Evolutionary conservation across 1,140 invertebrate species (phyloP).

Genomic region (Colletes gigas): DNA sequence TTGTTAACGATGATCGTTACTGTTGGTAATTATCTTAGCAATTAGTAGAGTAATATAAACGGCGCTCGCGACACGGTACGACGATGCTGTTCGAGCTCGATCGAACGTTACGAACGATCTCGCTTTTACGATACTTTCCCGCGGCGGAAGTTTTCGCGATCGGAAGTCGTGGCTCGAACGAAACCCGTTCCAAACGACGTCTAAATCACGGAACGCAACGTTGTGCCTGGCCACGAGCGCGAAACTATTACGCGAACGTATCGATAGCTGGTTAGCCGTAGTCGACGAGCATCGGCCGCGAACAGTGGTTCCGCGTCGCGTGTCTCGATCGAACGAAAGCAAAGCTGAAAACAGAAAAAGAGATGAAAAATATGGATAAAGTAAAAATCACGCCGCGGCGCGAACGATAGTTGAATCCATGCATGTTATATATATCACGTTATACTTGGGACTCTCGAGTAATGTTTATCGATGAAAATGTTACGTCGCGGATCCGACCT

Average conservation of each 20-base stretch:
- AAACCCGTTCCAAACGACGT: too few relatives aligned
- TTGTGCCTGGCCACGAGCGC: slow-evolving; percentile 12
- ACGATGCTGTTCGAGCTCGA: background rate
- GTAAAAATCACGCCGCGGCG: background rate
- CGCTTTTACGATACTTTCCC: background rate
- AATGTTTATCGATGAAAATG: slow-evolving; percentile 58
- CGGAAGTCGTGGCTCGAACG: background rate
- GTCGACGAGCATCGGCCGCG: slow-evolving; percentile 52
- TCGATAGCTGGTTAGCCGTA: slow-evolving; percentile 60
- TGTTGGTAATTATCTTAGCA: slow-evolving; percentile 55
- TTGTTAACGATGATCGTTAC: slow-evolving; percentile 56
- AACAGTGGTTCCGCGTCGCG: slow-evolving; percentile 35
- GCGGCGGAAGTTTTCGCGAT: background rate
- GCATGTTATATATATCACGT: slow-evolving; percentile 52
- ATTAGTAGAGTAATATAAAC: slow-evolving; percentile 52
- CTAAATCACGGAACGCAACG: background rate
- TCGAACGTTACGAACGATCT: background rate
- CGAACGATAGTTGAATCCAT: slow-evolving; percentile 47
- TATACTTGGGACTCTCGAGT: slow-evolving; percentile 65
- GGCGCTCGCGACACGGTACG: slow-evolving; percentile 21
- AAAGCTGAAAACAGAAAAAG: background rate
- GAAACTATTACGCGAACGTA: slow-evolving; percentile 39
- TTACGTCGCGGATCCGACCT: slow-evolving; percentile 56
- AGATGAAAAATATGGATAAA: background rate
- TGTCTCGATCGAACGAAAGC: slow-evolving; percentile 18